phyloP scores from a whole-genome alignment of 1,140 invertebrate genomes.

The Aphelenchoides besseyi region DNA sequence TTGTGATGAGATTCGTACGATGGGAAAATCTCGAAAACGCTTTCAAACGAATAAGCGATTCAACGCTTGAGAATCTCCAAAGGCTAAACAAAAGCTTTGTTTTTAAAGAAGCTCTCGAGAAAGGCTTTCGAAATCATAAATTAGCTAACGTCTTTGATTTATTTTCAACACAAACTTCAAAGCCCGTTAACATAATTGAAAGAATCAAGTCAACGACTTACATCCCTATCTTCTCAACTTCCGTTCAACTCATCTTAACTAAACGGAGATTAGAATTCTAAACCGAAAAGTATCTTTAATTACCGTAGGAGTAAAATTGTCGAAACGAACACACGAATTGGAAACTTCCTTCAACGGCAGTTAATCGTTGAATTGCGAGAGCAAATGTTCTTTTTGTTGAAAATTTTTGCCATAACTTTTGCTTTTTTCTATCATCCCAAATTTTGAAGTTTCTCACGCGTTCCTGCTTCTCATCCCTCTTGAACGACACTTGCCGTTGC shows the following conservation, averaged over 20 bases:
- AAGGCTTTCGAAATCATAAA: background rate
- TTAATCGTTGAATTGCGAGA: background rate
- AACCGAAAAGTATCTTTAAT: background rate
- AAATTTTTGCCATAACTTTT: background rate
- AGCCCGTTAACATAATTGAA: background rate
- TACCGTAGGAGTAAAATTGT: background rate
- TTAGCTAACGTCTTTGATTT: background rate
- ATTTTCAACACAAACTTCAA: background rate
- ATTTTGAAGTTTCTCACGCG: background rate
- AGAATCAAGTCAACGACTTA: background rate
- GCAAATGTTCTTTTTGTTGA: background rate
- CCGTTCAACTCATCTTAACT: background rate
- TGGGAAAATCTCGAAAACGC: background rate
- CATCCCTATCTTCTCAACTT: background rate
- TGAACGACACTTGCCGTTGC: too few relatives aligned
- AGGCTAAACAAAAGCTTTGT: background rate
- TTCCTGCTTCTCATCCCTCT: too few relatives aligned
- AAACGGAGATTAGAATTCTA: background rate
- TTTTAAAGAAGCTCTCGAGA: background rate
- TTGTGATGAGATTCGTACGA: background rate
- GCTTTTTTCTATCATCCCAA: slow-evolving; percentile 1
- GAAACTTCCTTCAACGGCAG: too few relatives aligned
- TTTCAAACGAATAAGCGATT: background rate
- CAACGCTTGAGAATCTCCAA: background rate
- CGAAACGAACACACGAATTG: too few relatives aligned